Evolutionary conservation across 2,113 vertebrate genomes (phyloP).

Genomic region (Corvus hawaiiensis): DNA sequence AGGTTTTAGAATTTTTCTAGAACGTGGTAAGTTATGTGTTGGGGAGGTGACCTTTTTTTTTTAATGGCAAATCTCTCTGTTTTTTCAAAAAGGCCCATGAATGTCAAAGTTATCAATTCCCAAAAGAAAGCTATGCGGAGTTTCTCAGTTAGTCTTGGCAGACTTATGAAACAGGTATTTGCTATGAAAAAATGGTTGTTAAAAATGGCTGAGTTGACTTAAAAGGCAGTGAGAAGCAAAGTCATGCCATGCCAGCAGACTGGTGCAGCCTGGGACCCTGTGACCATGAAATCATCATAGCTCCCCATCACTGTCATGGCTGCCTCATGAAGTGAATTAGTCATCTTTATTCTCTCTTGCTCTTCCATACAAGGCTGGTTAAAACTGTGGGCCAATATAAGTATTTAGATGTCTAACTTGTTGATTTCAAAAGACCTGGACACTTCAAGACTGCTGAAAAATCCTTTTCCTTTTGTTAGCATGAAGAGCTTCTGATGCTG

Average conservation of each 20-base stretch:
- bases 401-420: not conserved
- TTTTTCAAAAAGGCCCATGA: not conserved
- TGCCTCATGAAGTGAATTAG: not conserved
- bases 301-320: not conserved
- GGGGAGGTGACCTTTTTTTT: not conserved
- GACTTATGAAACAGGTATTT: not conserved
- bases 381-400: not conserved
- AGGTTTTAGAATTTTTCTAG: not conserved
- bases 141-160: not conserved
- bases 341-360: not conserved
- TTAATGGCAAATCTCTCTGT: not conserved
- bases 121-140: not conserved
- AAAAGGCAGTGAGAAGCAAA: not conserved
- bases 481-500: not conserved
- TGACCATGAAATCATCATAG: not conserved
- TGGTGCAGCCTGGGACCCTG: not conserved
- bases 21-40: not conserved
- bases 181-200: not conserved
- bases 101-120: not conserved
- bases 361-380: not conserved
- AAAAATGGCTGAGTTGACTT: not conserved
- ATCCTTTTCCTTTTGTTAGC: not conserved
- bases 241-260: not conserved
- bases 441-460: not conserved
- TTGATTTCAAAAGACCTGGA: not conserved